A percentile compares a stretch with the other conserved stretches of the same genome.
phyloP scores from a whole-genome alignment of 2,113 vertebrate genomes.

The Myrmophylax atrothorax region DNA sequence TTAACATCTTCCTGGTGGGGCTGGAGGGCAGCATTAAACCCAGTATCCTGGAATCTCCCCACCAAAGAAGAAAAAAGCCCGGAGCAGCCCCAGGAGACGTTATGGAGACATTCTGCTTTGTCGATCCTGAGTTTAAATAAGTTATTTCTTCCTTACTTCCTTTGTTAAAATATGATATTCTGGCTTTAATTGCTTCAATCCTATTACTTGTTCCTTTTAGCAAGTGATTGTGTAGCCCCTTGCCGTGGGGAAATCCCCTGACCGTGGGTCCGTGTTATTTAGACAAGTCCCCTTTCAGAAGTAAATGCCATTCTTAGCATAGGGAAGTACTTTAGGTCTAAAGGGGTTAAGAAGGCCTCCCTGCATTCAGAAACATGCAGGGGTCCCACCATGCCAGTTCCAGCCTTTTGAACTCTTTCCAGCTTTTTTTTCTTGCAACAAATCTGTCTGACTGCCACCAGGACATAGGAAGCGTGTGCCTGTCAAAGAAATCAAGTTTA shows the following conservation, averaged over 20 bases:
- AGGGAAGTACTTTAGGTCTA: slow-evolving; percentile 76
- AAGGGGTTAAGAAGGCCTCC: slow-evolving; percentile 90
- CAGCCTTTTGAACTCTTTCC: slow-evolving; percentile 87
- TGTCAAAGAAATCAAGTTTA: slow-evolving; percentile 80
- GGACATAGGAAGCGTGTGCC: slow-evolving; percentile 82
- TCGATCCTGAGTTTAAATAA: slow-evolving; percentile 10
- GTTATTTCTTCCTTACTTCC: slow-evolving; percentile 17
- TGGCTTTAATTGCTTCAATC: slow-evolving; percentile 69
- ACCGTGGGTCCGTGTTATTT: slow-evolving; percentile 41
- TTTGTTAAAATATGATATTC: slow-evolving; percentile 61
- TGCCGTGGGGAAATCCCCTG: slow-evolving; percentile 65
- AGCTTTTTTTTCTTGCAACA: slow-evolving; percentile 82
- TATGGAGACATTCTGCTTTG: not conserved
- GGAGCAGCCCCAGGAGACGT: not conserved
- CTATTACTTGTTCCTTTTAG: slow-evolving; percentile 66
- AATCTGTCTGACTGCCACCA: slow-evolving; percentile 84
- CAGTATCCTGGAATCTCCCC: slow-evolving; percentile 6
- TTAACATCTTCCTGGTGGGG: slow-evolving; percentile 40
- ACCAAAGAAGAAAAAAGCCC: not conserved
- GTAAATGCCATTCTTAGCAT: slow-evolving; percentile 78
- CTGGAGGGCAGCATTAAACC: not conserved
- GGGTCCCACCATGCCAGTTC: slow-evolving; percentile 88
- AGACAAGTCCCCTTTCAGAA: slow-evolving; percentile 74
- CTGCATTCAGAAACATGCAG: slow-evolving; percentile 89
- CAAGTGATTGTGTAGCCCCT: slow-evolving; percentile 63